phyloP scores from a whole-genome alignment of 1,140 invertebrate species.

The Drepana arcuata region DNA sequence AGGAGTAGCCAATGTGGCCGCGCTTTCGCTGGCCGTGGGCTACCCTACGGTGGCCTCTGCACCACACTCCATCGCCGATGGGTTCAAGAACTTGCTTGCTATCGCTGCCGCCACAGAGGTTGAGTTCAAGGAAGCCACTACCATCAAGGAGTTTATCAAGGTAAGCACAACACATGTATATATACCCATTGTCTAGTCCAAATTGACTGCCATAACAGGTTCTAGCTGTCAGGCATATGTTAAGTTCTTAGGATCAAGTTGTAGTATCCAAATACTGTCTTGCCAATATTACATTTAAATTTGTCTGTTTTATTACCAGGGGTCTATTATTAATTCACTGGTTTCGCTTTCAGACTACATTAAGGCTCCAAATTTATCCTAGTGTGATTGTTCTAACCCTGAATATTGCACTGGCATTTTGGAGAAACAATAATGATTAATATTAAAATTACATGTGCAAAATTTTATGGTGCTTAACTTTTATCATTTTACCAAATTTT shows the following conservation, averaged over 20 bases:
- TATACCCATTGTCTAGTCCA: too few relatives aligned
- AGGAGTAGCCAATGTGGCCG: constrained; percentile 94
- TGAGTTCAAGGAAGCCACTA: constrained; percentile 94
- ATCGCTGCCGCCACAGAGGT: constrained; percentile 96
- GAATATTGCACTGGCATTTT: constrained; percentile 45
- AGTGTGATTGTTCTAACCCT: constrained; percentile 28
- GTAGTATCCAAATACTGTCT: too few relatives aligned
- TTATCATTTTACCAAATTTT: too few relatives aligned
- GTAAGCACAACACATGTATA: too few relatives aligned
- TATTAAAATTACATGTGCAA: too few relatives aligned
- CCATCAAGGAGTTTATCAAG: constrained; percentile 93
- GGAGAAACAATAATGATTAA: too few relatives aligned
- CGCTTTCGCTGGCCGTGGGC: constrained; percentile 93
- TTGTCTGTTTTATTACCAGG: constrained; percentile 52
- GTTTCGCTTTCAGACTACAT: constrained; percentile 62
- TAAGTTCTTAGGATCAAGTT: too few relatives aligned
- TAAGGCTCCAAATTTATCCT: constrained; percentile 54
- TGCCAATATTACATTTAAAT: constrained; percentile 1
- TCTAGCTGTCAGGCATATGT: too few relatives aligned
- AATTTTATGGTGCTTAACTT: too few relatives aligned
- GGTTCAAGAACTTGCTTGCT: constrained; percentile 98
- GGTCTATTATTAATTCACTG: constrained; percentile 23
- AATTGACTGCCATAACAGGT: too few relatives aligned
- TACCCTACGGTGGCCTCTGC: constrained; percentile 97
- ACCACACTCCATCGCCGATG: constrained; percentile 97